These are phyloP conservation scores for Halichondria panicea DNA, from an alignment of 37 sponge, comb jelly and placozoan species.

Conservation along the genomic window DNA sequence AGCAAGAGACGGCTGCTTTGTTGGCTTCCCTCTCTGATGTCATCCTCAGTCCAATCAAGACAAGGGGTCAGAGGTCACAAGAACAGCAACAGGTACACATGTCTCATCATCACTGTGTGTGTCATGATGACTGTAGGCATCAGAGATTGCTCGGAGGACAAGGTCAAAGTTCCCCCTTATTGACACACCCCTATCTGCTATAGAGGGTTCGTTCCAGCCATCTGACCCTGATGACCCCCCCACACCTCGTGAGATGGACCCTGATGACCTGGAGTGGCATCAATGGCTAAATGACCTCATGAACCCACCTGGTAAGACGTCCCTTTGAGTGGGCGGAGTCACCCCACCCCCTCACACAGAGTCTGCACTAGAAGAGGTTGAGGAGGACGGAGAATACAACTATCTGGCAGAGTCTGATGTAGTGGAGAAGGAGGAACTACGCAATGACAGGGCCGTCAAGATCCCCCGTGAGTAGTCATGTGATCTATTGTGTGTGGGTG, in stretches of 20 bases:
- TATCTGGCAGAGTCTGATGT: constrained; percentile 57
- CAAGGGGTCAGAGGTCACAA: background rate
- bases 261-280: constrained; percentile 78
- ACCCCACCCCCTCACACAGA: background rate
- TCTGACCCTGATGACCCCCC: constrained; percentile 59
- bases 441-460: constrained; percentile 80
- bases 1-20: constrained; percentile 41
- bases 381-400: constrained; percentile 82
- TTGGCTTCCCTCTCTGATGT: constrained; percentile 53
- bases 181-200: constrained; percentile 43
- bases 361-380: constrained; percentile 51
- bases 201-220: constrained; percentile 59
- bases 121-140: constrained; percentile 2
- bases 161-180: constrained; percentile 60
- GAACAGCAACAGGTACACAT: background rate
- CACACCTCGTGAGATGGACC: constrained; percentile 36
- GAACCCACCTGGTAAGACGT: constrained; percentile 30
- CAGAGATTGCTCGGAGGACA: constrained; percentile 61
- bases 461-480: constrained; percentile 67
- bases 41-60: constrained; percentile 23
- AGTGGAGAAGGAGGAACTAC: constrained; percentile 82
- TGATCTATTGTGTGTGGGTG: background rate
- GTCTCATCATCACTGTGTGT: constrained; percentile 1
- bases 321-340: background rate
- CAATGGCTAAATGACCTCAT: constrained; percentile 62